These are phyloP conservation scores for Bryconaethiops microstoma DNA, from an alignment of 2,797 vertebrate genomes.

Conservation along the genomic window DNA sequence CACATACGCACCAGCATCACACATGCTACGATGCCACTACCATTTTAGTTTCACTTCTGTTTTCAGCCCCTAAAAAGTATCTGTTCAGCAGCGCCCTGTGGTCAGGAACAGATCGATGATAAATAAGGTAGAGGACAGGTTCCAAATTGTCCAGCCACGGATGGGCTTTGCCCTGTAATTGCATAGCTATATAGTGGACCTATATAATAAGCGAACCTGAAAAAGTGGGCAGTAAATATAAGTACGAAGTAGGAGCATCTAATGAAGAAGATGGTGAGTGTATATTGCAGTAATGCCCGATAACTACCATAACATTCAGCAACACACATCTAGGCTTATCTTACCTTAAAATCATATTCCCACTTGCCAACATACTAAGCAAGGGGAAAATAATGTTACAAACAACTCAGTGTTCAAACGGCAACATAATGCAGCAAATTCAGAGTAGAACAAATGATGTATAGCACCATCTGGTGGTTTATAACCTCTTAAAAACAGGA, in stretches of 20 bases:
- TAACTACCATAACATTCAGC: conserved; percentile 13
- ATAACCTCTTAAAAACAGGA: conserved; percentile 2
- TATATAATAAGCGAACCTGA: neutral
- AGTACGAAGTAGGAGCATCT: neutral
- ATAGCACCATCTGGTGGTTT: conserved; percentile 74
- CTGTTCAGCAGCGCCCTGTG: neutral
- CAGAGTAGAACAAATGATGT: conserved; percentile 42
- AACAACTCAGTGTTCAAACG: neutral
- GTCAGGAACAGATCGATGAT: neutral
- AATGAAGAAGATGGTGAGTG: neutral
- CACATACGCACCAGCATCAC: neutral
- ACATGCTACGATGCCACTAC: neutral
- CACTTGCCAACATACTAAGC: conserved; percentile 92
- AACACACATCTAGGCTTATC: conserved; percentile 52
- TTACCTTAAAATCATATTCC: conserved; percentile 97
- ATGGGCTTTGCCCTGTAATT: neutral
- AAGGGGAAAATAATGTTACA: conserved; percentile 54
- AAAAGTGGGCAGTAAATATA: neutral
- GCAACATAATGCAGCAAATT: conserved; percentile 2
- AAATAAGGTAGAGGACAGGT: too few relatives aligned
- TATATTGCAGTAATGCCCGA: conserved; percentile 23
- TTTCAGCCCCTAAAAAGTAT: neutral
- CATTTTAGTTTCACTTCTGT: neutral
- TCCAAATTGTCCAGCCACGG: too few relatives aligned
- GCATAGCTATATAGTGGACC: neutral